Conservation (phyloP, 2,888 invertebrate species). For the Myopa tessellatipennis region DNA sequence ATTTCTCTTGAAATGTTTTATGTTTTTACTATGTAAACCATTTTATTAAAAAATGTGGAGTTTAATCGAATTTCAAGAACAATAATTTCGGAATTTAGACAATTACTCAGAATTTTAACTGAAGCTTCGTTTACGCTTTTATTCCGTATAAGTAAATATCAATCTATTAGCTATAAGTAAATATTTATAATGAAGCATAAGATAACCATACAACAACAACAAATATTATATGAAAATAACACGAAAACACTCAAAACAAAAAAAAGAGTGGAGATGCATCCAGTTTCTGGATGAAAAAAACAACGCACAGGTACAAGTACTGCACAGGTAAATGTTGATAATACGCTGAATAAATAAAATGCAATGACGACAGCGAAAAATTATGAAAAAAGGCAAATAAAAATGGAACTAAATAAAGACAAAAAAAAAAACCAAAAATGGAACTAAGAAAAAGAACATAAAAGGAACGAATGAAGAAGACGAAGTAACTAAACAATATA, state of each 20-base stretch:
- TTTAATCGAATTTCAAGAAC: too few relatives aligned
- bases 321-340: neutral
- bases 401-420: neutral
- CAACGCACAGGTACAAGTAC: constrained; percentile 6
- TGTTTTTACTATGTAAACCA: too few relatives aligned
- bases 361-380: constrained; percentile 13
- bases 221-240: neutral
- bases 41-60: too few relatives aligned
- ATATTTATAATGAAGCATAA: too few relatives aligned
- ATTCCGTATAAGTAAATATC: too few relatives aligned
- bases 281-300: constrained; percentile 13
- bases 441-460: neutral
- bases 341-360: constrained; percentile 20
- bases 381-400: neutral
- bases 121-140: too few relatives aligned
- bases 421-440: neutral
- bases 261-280: constrained; percentile 23
- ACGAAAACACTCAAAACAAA: constrained; percentile 7
- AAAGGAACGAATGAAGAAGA: neutral
- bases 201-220: neutral
- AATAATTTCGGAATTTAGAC: too few relatives aligned
- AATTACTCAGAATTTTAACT: too few relatives aligned
- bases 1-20: too few relatives aligned
- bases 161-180: too few relatives aligned
- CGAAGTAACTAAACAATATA: neutral